Conservation (phyloP, 2,888 invertebrate species). For the Euspilapteryx auroguttella region DNA sequence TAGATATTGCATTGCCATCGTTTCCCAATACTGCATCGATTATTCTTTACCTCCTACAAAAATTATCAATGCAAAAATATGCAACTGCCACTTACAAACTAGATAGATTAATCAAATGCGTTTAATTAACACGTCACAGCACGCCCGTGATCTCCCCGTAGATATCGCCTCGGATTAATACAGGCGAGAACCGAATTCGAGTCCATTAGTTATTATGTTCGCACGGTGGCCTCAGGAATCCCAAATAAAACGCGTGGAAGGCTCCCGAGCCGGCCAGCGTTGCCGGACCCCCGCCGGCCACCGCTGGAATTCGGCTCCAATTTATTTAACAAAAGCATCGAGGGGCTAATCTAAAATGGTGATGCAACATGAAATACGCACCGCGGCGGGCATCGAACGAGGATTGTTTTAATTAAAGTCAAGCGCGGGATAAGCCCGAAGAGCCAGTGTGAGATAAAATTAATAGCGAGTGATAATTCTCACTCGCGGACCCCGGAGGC, state of each 20-base stretch:
- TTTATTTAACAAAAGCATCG: slow-evolving; percentile 8
- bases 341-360: slow-evolving; percentile 16
- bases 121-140: neutral
- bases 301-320: slow-evolving; percentile 1
- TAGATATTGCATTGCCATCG: too few species aligned
- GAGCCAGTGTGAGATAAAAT: slow-evolving; percentile 4
- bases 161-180: slow-evolving; percentile 2
- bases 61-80: too few species aligned
- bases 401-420: slow-evolving; percentile 42
- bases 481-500: slow-evolving; percentile 8
- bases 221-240: slow-evolving; percentile 22
- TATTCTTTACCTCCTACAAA: too few species aligned
- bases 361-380: slow-evolving; percentile 28
- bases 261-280: neutral
- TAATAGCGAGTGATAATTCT: slow-evolving; percentile 4
- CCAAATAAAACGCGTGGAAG: slow-evolving; percentile 18
- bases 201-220: slow-evolving; percentile 19
- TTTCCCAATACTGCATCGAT: too few species aligned
- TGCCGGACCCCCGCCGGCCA: too few species aligned
- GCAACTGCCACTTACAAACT: too few species aligned
- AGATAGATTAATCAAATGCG: too few species aligned
- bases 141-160: neutral
- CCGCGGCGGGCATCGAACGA: slow-evolving; percentile 18
- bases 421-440: slow-evolving; percentile 18
- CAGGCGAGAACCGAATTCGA: slow-evolving; percentile 1